Evolutionary conservation across 2,888 invertebrate genomes (phyloP), one percentile per base, ranked within the genome.

Genomic region (Oeneis ivallda): DNA sequence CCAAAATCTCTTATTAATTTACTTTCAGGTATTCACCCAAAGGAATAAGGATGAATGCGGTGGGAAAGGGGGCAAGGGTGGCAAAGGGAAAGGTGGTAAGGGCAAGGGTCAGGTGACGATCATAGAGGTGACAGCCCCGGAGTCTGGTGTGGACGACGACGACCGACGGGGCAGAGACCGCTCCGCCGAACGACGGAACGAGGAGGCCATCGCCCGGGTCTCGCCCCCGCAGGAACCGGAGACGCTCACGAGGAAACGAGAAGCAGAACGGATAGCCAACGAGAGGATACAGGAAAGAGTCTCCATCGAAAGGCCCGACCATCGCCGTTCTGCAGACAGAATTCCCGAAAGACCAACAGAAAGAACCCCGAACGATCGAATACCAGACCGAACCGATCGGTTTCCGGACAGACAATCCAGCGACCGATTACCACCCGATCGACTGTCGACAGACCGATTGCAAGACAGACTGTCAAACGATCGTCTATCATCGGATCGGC

Each of bases 91-190:
- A 72, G 95, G 95, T 2, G 95, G 95, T 2, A 95, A 94, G 73
- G 94, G 93, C 64, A 95, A 95, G 79, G 95, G 94, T 2, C 95
- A 95, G 72, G 95, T 95, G 61, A 94, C 95, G 62, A 94, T 95
- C 63, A 94, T 95, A 67, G 95, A 95, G 73, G 85, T 85, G 37
- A 86, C 84, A 0, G 84, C 89, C 6, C 85, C 86, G 2, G 87
- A 87, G 67, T 80, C 86, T 0, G 85, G 86, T 7, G 84, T 81
- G 5, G 89, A 87, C 67, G 89, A 89, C 60, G 89, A 89, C 41
- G 85, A 88, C 82, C 69, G 92, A 81, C 71, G 81, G 82, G 92
- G 78, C 79, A 89, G 78, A 15, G 86, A 83, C 43, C 78, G 82
- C 2, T 86, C 86, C 6, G 78, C 77, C 11, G 87, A 87, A 67